Evolutionary conservation across 1,140 invertebrate genomes (phyloP), one percentile per base, ranked within the genome.

Genomic region (Drosophila lacteicornis): DNA sequence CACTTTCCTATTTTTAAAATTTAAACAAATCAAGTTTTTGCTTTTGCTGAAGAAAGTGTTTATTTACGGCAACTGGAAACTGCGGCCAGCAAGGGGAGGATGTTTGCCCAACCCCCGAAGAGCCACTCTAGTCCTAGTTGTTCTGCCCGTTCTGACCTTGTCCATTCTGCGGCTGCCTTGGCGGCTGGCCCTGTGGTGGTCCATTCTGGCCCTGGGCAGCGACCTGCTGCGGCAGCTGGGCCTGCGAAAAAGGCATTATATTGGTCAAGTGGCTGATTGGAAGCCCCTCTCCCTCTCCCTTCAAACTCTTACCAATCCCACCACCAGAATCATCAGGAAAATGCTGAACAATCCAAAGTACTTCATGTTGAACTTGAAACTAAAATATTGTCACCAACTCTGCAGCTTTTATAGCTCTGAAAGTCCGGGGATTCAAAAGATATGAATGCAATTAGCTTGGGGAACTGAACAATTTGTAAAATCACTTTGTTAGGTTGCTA

Each of bases 341-440:
- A 83, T 50, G 60, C 63, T 78, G 68, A 86, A 73, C 15, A 88
- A 62, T 80, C 71, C 80, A 46, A 86, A 88, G 38, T 80, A 73
- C 57, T 86, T 86, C 83, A 86, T 86, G 61, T 59, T 88, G 30
- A 36, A 60, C 11, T 59, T 19, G 38, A 56, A 60, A 77, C 55
- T 59, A 40, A 60, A 36, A 47, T 30, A 50, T 40, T 60, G 38
- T 38, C 36, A 22, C 30, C 61, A 59, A 25, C 60, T 30, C 12
- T 25, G 27, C 17, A 9, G 25, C 15, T 83, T 86, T 46, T 86
- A 86, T 82, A 86, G 67, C 36, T 15, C 30, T 12, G 3, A 0
- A n/a, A 25, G 15, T 19, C n/a, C 1, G 9, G 5, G 12, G 0
- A 9, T 25, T 8, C 3, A 11, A 6, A 33, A 9, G 19, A 68